Percentiles rank a stretch among this genome's conserved stretches.
Evolutionary conservation across 2,888 invertebrate genomes (phyloP).

Genomic region (Crocallis elinguaria): DNA sequence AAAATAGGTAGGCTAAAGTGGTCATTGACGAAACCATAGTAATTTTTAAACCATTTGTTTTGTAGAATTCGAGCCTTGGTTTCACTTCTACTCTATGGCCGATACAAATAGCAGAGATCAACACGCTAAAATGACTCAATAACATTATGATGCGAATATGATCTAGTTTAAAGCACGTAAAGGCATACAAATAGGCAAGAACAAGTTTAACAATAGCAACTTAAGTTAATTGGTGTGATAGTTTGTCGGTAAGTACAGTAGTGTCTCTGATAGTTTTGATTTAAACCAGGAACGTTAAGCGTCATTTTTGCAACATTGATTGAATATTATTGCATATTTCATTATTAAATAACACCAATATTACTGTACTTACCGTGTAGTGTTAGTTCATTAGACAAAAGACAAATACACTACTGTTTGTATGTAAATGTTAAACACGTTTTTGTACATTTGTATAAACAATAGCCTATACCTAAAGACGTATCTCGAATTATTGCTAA

Average conservation of each 20-base stretch:
- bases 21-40: too few species aligned
- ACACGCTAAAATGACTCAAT: not conserved
- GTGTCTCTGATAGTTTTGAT: conserved; percentile 17
- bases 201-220: conserved; percentile 29
- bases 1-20: too few species aligned
- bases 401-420: conserved; percentile 5
- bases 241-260: conserved; percentile 43
- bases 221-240: conserved; percentile 20
- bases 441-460: not conserved
- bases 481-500: too few species aligned
- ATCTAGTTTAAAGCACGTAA: not conserved
- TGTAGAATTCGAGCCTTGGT: too few species aligned
- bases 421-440: conserved; percentile 6
- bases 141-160: not conserved
- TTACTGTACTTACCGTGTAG: conserved; percentile 51
- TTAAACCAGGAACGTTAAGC: conserved; percentile 41
- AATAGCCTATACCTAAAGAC: too few species aligned
- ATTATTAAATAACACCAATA: conserved; percentile 20
- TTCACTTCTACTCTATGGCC: too few species aligned
- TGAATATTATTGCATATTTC: conserved; percentile 24
- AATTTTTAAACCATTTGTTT: too few species aligned
- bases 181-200: conserved; percentile 31
- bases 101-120: too few species aligned
- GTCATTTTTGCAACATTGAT: conserved; percentile 27
- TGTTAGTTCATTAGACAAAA: not conserved